Evolutionary conservation across 1,140 invertebrate genomes (phyloP), one percentile per base, ranked within the genome.

Genomic region (Cyclina sinensis): DNA sequence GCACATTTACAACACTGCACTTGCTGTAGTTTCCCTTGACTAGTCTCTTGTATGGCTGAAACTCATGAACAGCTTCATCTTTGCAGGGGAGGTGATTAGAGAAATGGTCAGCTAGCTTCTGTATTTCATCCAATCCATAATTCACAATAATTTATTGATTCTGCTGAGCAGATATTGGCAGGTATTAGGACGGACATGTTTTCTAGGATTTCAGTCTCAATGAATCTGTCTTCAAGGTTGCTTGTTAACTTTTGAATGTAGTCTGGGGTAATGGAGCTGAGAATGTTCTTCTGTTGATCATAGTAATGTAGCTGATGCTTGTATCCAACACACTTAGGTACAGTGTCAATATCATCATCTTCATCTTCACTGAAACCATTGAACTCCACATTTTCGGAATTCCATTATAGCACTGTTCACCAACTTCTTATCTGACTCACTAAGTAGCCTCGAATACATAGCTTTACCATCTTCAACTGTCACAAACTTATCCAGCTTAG

Each of bases 401-500:
- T 78, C 74, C 18, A 1, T 27, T 43, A 78, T 46, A 7, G 18
- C 46, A 46, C 27, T 30, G 18, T 48, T 78, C 0, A 78, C 37
- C 32, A 7, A 39, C 35, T 73, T 43, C 12, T 35, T 4, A 18
- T 73, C 68, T 24, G 68, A 73, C 32, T 78, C 74, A 24, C 16
- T 32, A 4, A 78, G 21, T 39, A 51, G 76, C 27, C 76, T 51
- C 14, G 24, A 16, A 24, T 79, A 54, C 5, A 73, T 27, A n/a
- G 7, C 7, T 24, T n/a, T 35, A 21, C 68, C 68, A 73, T 73
- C 68, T n/a, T 54, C 54, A 32, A 57, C 76, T 21, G 7, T 27
- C n/a, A 82, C 59, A 82, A 82, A 82, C 48, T 21, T 82, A 24
- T 32, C 48, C 9, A 82, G 57, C n/a, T 62, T 82, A 12, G 16